Evolutionary conservation across 2,888 invertebrate genomes (phyloP), one percentile per base, ranked within the genome.

Genomic region (Cheilosia variabilis): DNA sequence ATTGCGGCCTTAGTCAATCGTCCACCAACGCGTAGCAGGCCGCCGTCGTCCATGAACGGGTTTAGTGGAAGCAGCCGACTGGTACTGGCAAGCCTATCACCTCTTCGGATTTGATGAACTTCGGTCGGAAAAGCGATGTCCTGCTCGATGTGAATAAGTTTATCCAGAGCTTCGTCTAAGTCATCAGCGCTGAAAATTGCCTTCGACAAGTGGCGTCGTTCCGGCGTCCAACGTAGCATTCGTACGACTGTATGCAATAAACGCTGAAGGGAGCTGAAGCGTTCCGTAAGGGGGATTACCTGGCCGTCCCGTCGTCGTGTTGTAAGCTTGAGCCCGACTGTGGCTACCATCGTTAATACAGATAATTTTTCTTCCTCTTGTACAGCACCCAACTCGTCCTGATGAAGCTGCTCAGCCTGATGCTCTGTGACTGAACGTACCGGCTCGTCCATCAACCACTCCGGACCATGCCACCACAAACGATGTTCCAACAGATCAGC

Each of bases 401-500:
- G 50, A 34, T 50, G 15, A 15, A 65, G 50, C 17, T 50, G 50
- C 13, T 50, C 50, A 22, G 4, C 41, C 5, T n/a, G 2, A n/a
- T n/a, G 34, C 13, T 34, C 0, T 19, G 10, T 19, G 1, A 1
- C 22, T 9, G 31, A 41, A 34, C 0, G 19, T 17, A 52, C 0
- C 7, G 19, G 5, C 10, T 24, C 37, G 0, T 50, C 22, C n/a
- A 22, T 47, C 27, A 47, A 31, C 62, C 60, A 43, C 15, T 24
- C 43, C 10, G 60, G 60, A 22, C 60, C 58, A 62, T 45, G 31
- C 62, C 45, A 45, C 62, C 27, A 62, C 5, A 62, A 27, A 0
- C 5, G 5, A 22, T 63, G 63, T 9, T 34, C 10, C 17, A 63
- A 63, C 2, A 63, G 47, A 5, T 47, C 63, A 5, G 15, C 13